Evolutionary conservation across 1,140 invertebrate genomes (phyloP), one percentile per base, ranked within the genome.

Genomic region (Sipha flava): DNA sequence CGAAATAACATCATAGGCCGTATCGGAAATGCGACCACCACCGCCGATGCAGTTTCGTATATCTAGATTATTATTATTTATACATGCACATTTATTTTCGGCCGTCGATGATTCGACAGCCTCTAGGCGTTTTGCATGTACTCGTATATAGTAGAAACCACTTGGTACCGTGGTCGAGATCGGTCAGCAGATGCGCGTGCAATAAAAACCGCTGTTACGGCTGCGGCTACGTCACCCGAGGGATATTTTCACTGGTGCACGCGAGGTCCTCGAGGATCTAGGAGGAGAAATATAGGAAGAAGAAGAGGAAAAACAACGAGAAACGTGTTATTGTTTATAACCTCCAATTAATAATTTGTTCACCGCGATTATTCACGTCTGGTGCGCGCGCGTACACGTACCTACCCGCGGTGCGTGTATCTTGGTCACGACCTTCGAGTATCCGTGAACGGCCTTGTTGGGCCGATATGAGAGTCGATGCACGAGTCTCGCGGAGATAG

Each of bases 401-500:
- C 7, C n/a, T 21, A n/a, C 6, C 9, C 2, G 21, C 2, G 23
- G 21, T 29, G 21, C 12, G 21, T 47, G 12, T 77, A 77, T 77
- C 47, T 77, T 77, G 73, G 73, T 77, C 73, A 77, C 73, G 73
- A 77, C 73, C 73, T 77, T 77, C 73, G 73, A 29, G 21, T 59
- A 77, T 77, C 37, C 73, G 73, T 77, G 73, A 77, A 77, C 73
- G 73, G 73, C 73, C 73, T 77, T 77, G 73, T 57, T 77, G 45
- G 70, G 34, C 52, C 52, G 52, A 54, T 70, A 70, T 18, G 26
- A 54, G 7, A 21, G 21, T n/a, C n/a, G n/a, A n/a, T n/a, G n/a
- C n/a, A n/a, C n/a, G 31, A 66, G n/a, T n/a, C n/a, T n/a, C 3
- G 62, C n/a, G 43, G 37, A 66, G 62, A 45, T 26, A 3, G 47